Conservation (phyloP, 1,140 invertebrate genomes). For the Lasioglossum albipes region DNA sequence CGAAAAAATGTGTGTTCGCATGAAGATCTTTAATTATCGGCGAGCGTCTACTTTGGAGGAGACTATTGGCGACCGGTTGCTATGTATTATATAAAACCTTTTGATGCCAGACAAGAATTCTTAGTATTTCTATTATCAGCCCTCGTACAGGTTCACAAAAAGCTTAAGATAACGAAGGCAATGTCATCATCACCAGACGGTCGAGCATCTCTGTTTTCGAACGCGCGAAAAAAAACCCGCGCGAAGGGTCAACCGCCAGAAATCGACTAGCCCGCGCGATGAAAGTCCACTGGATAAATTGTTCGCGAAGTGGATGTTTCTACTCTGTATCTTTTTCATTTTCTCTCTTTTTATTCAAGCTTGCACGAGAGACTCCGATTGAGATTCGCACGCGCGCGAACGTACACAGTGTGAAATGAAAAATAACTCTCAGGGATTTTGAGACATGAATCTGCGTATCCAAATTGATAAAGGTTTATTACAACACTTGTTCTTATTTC, state of each 20-base stretch:
- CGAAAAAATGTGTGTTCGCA: no score
- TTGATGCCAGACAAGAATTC: no score
- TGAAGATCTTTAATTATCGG: no score
- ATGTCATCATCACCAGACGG: background rate
- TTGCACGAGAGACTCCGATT: conserved; percentile 47
- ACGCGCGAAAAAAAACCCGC: conserved; percentile 15
- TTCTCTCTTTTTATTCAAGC: conserved; percentile 70
- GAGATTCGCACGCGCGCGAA: conserved; percentile 33
- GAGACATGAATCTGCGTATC: no score
- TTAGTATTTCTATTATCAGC: no score
- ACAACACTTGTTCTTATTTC: no score
- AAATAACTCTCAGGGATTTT: no score
- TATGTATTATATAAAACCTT: no score
- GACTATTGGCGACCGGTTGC: no score
- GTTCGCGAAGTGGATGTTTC: conserved; percentile 17
- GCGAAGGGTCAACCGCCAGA: conserved; percentile 37
- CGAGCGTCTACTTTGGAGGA: no score
- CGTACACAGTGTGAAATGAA: background rate
- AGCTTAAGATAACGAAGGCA: background rate
- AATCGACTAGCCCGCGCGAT: conserved; percentile 63
- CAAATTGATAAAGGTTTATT: no score
- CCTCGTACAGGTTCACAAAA: background rate
- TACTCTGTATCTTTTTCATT: background rate
- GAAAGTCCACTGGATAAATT: conserved; percentile 50
- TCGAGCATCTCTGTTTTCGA: background rate